A percentile compares a stretch with the other conserved stretches of the same genome.
phyloP scores from a whole-genome alignment of 2,888 invertebrate species.

The Cylindroiulus punctatus region DNA sequence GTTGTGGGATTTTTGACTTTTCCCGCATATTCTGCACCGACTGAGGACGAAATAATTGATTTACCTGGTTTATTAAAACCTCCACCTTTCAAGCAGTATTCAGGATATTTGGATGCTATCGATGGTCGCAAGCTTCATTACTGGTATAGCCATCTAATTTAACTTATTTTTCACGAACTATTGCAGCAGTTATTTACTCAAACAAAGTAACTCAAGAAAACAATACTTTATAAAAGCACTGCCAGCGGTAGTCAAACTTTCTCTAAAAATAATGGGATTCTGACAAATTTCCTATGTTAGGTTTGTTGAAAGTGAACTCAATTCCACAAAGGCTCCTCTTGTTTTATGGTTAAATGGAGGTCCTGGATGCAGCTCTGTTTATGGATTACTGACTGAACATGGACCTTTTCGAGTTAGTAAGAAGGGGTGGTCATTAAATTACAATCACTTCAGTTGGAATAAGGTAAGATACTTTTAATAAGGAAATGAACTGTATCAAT shows the following conservation, averaged over 20 bases:
- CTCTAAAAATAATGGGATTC: no score
- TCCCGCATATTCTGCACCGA: slow-evolving; percentile 14
- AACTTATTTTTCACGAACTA: no score
- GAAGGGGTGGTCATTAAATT: slow-evolving; percentile 62
- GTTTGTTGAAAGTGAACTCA: slow-evolving; percentile 65
- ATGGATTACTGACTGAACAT: slow-evolving; percentile 66
- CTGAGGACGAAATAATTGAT: slow-evolving; percentile 63
- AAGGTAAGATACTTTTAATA: no score
- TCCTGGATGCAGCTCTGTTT: slow-evolving; percentile 67
- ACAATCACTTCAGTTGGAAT: slow-evolving; percentile 64
- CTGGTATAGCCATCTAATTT: slow-evolving; percentile 60
- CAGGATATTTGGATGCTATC: slow-evolving; percentile 66
- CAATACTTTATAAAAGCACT: no score
- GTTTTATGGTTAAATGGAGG: slow-evolving; percentile 69
- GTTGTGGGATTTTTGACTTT: no score
- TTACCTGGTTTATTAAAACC: slow-evolving; percentile 64
- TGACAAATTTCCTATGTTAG: slow-evolving; percentile 60
- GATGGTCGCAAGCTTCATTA: slow-evolving; percentile 60
- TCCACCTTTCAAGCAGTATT: slow-evolving; percentile 65
- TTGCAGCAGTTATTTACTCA: no score
- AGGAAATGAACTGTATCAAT: no score
- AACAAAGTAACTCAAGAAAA: no score
- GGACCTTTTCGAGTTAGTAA: slow-evolving; percentile 66
- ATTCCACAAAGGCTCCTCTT: slow-evolving; percentile 65
- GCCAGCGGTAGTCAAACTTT: no score